Conservation (phyloP, 2,797 vertebrate genomes). For the Propithecus perrieri region DNA sequence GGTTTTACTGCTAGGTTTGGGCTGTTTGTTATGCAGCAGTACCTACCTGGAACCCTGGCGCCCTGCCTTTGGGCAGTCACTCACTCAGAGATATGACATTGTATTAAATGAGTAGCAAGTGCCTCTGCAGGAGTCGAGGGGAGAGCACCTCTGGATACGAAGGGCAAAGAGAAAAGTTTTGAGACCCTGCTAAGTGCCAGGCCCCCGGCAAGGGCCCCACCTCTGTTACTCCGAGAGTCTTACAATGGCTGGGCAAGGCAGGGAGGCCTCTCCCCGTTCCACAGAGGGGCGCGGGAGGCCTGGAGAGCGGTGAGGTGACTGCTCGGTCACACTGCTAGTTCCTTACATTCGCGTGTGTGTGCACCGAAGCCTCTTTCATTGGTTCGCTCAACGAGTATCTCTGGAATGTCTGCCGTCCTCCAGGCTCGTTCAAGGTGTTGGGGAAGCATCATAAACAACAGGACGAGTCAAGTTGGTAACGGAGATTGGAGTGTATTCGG, state of each 20-base stretch:
- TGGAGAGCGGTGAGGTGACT: fast-evolving
- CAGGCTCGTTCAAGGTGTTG: background rate
- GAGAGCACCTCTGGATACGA: background rate
- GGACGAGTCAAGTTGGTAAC: fast-evolving
- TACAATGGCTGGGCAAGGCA: fast-evolving
- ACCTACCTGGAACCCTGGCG: too few relatives aligned
- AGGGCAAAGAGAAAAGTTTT: background rate
- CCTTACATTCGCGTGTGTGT: fast-evolving
- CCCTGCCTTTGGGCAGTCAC: too few relatives aligned
- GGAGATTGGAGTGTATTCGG: background rate
- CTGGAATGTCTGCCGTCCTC: background rate
- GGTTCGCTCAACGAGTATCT: background rate
- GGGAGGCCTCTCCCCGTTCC: fast-evolving
- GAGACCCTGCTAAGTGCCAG: background rate
- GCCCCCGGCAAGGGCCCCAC: fast-evolving
- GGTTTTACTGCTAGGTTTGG: background rate
- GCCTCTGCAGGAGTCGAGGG: background rate
- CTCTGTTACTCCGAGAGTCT: too few relatives aligned
- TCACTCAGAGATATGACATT: background rate
- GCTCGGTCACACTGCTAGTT: background rate
- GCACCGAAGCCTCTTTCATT: background rate
- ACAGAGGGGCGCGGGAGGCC: background rate
- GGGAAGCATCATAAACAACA: fast-evolving
- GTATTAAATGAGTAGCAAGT: background rate
- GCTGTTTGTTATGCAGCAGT: background rate